Evolutionary conservation across 2,113 vertebrate species (phyloP).

Genomic region (Cinclus cinclus): DNA sequence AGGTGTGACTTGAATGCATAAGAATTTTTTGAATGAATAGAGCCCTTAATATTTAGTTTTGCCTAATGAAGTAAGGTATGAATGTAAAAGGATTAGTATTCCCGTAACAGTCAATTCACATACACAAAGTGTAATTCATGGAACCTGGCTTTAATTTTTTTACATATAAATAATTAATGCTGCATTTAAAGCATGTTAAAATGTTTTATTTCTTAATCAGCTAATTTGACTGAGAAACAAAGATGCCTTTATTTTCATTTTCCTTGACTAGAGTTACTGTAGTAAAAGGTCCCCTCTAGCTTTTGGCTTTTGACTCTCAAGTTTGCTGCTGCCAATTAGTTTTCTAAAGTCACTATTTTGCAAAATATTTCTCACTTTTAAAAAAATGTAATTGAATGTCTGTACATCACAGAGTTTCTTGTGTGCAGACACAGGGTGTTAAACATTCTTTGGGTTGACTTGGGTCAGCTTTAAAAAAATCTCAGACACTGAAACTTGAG

Average conservation of each 20-base stretch:
- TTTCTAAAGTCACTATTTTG: conserved; percentile 75
- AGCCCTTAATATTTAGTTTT: conserved; percentile 69
- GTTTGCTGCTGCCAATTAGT: conserved; percentile 78
- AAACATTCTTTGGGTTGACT: conserved; percentile 76
- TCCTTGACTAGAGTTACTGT: conserved; percentile 74
- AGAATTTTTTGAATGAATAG: conserved; percentile 62
- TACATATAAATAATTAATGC: conserved; percentile 80
- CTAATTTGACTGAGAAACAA: conserved; percentile 81
- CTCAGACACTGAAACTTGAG: conserved; percentile 79
- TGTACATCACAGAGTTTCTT: conserved; percentile 80
- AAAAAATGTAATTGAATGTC: conserved; percentile 78
- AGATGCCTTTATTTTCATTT: conserved; percentile 78
- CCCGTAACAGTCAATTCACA: conserved; percentile 68
- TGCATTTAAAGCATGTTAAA: conserved; percentile 77
- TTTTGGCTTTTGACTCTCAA: conserved; percentile 73
- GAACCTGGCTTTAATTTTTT: conserved; percentile 70
- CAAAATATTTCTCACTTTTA: conserved; percentile 76
- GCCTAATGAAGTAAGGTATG: conserved; percentile 67
- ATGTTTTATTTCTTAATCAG: conserved; percentile 81
- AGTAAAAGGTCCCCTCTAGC: conserved; percentile 75
- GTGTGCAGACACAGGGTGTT: conserved; percentile 73
- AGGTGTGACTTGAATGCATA: conserved; percentile 60
- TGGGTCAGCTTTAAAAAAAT: conserved; percentile 80
- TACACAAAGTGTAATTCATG: conserved; percentile 73
- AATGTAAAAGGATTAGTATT: conserved; percentile 69